Evolutionary conservation across 2,888 invertebrate genomes (phyloP), one percentile per base, ranked within the genome.

Genomic region (Blera fallax): DNA sequence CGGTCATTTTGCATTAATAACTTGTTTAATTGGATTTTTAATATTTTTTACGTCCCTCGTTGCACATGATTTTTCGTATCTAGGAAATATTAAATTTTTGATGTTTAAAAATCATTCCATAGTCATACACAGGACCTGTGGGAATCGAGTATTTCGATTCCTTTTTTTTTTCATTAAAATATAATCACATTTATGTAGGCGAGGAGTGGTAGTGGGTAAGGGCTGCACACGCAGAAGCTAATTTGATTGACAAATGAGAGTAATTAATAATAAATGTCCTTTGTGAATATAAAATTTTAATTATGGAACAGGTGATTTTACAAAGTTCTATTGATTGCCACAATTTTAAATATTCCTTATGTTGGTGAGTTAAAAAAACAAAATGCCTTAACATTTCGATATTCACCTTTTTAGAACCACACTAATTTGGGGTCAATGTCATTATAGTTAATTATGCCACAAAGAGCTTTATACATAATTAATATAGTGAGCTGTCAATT

Each of bases 21-120:
- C 45, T 67, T 62, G 65, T 65, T 83, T 83, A 78, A 83, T 83
- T 83, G 83, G 72, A 83, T 78, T 82, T 83, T 83, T 65, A 24
- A 77, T 64, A 18, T 56, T 76, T 32, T 69, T 8, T 40, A 16
- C 27, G 11, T 43, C 27, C 10, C 65, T 11, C 24, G 6, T 34
- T 24, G 10, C 24, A 52, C 27, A 27, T 50, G 52, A 52, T 11
- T 67, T 16, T 27, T 37, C 37, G n/a, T 37, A 37, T 67, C 10
- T 24, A 37, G 34, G 16, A 67, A 52, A 37, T 37, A 52, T 72
- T 45, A 8, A 70, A 60, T 52, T 11, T 64, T 72, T 78, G n/a
- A 60, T 43, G 21, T 62, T 62, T 40, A 29, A 48, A 77, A 62
- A 60, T 69, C 50, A 27, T 69, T 11, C 40, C 58, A 62, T 70